A percentile compares a stretch with the other conserved stretches of the same genome.
phyloP scores from a whole-genome alignment of 2,113 vertebrate species.

The Ptychochromis oligacanthus region DNA sequence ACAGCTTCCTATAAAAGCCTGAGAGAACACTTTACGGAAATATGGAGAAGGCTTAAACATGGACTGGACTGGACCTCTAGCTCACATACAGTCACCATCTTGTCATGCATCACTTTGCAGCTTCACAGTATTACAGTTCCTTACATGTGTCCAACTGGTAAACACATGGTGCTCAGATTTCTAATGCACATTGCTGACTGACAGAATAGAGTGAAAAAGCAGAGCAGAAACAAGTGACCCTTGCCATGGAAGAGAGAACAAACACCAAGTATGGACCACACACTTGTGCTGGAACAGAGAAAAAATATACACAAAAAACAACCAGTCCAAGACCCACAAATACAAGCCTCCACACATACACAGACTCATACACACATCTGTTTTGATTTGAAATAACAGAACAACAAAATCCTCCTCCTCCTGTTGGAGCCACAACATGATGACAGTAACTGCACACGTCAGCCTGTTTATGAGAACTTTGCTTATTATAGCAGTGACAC shows the following conservation, averaged over 20 bases:
- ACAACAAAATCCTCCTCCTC: conserved; percentile 20
- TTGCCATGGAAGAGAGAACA: conserved; percentile 8
- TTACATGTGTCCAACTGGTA: background rate
- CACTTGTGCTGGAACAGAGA: background rate
- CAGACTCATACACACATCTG: conserved; percentile 58
- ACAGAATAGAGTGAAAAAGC: conserved; percentile 15
- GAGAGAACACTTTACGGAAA: background rate
- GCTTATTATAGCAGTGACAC: background rate
- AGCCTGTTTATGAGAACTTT: conserved; percentile 22
- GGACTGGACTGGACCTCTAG: background rate
- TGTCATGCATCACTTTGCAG: background rate
- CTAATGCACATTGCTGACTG: background rate
- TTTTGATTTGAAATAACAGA: conserved; percentile 20
- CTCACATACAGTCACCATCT: background rate
- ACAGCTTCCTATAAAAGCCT: background rate
- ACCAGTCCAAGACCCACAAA: background rate
- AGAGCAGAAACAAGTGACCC: background rate
- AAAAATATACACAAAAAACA: conserved; percentile 1
- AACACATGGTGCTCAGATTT: conserved; percentile 28
- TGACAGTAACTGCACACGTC: conserved; percentile 18
- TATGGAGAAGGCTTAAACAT: background rate
- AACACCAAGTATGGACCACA: conserved; percentile 52
- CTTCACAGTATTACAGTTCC: background rate
- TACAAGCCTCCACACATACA: background rate
- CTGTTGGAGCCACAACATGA: conserved; percentile 23